A percentile compares a stretch with the other conserved stretches of the same genome.
phyloP scores from a whole-genome alignment of 2,797 vertebrate genomes.

The Prionace glauca region DNA sequence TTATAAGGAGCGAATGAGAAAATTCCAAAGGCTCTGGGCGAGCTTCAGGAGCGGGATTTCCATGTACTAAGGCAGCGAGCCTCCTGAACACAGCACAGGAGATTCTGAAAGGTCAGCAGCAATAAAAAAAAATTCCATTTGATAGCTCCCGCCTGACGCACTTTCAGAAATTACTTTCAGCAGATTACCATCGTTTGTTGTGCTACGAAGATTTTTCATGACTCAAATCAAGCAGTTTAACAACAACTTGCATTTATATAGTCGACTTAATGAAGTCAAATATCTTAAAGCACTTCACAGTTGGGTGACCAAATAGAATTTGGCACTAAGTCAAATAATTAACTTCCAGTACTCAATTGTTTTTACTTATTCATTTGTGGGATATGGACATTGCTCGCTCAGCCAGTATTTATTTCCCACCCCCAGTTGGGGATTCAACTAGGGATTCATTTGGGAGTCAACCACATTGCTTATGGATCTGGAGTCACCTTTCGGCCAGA shows the following conservation, averaged over 20 bases:
- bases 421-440: too few relatives aligned
- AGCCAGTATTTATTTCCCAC: too few relatives aligned
- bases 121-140: not conserved
- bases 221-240: not conserved
- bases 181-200: not conserved
- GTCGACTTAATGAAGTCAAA: not conserved
- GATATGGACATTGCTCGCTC: too few relatives aligned
- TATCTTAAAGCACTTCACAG: not conserved
- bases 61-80: not conserved
- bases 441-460: too few relatives aligned
- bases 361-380: too few relatives aligned
- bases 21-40: not conserved
- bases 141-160: not conserved
- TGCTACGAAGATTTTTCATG: not conserved
- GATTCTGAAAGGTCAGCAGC: not conserved
- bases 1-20: not conserved
- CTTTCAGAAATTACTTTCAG: not conserved
- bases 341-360: too few relatives aligned
- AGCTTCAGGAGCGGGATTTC: not conserved
- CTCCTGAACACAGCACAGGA: too few relatives aligned
- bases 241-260: not conserved
- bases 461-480: too few relatives aligned
- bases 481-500: too few relatives aligned
- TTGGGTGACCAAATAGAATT: not conserved
- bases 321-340: not conserved